A percentile compares a stretch with the other conserved stretches of the same genome.
Conservation (phyloP, 2,888 invertebrate species). For the Branchipolynoe longqiensis region DNA sequence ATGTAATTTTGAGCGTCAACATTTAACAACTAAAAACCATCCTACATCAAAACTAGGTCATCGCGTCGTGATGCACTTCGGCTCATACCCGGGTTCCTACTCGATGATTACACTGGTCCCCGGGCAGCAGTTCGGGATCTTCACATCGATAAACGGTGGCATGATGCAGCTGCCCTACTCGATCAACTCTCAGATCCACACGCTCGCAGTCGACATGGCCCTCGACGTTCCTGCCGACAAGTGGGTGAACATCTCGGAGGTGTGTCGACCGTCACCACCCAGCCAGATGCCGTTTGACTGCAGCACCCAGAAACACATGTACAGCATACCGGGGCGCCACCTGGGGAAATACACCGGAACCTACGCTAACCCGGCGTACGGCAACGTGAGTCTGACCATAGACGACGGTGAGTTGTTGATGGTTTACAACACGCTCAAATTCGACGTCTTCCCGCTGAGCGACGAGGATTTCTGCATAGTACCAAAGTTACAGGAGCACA, state of each 20-base stretch:
- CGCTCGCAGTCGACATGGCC: slow-evolving; percentile 36
- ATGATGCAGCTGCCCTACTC: neutral
- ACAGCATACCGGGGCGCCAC: neutral
- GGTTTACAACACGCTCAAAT: neutral
- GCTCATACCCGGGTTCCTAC: slow-evolving; percentile 52
- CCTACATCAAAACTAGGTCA: slow-evolving; percentile 34
- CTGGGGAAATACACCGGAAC: slow-evolving; percentile 5
- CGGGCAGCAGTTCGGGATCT: slow-evolving; percentile 8
- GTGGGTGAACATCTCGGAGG: neutral
- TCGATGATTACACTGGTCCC: slow-evolving; percentile 45
- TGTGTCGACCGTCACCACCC: neutral
- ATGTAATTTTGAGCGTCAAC: too few relatives aligned
- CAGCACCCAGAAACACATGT: neutral
- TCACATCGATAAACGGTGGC: slow-evolving; percentile 25
- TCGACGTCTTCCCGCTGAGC: neutral
- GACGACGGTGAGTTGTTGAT: neutral
- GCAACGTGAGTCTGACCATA: neutral
- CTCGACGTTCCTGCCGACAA: neutral
- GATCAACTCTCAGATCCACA: slow-evolving; percentile 38
- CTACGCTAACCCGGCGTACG: slow-evolving; percentile 10
- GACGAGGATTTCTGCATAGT: neutral
- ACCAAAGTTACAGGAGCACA: neutral
- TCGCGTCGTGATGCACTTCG: slow-evolving; percentile 49
- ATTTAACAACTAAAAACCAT: too few relatives aligned
- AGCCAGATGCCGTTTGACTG: neutral